Conservation (phyloP, 2,113 vertebrate genomes). For the Octodon degus region DNA sequence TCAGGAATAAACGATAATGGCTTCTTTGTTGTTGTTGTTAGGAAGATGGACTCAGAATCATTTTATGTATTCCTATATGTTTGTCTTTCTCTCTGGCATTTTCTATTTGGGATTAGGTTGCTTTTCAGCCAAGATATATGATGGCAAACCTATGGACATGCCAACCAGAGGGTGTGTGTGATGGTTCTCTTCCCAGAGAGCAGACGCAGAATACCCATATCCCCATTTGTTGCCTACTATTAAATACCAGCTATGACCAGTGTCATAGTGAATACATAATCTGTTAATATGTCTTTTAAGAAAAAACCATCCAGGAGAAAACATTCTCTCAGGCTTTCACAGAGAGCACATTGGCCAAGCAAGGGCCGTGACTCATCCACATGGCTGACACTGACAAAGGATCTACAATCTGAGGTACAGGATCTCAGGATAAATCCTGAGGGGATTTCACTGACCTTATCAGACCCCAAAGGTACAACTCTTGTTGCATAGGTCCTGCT, state of each 20-base stretch:
- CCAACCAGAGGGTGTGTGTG: background rate
- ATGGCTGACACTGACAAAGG: no score
- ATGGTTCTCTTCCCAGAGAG: background rate
- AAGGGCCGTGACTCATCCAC: no score
- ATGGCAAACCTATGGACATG: background rate
- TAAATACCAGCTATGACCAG: constrained; percentile 2
- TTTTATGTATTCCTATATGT: constrained; percentile 9
- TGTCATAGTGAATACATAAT: background rate
- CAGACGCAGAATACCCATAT: background rate
- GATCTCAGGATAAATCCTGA: no score
- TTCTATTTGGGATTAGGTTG: background rate
- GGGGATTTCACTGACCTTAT: no score
- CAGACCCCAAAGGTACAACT: no score
- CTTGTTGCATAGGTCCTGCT: no score
- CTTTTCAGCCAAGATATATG: constrained; percentile 31
- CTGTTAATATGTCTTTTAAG: background rate
- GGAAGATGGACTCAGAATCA: background rate
- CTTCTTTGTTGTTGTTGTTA: background rate
- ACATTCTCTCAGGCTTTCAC: no score
- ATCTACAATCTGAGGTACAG: no score
- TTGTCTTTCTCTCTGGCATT: background rate
- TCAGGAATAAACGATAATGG: background rate
- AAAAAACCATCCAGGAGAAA: no score
- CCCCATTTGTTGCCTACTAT: background rate
- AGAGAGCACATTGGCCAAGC: no score